Evolutionary conservation across 2,113 vertebrate species (phyloP).

Genomic region (Hyperopisus bebe): DNA sequence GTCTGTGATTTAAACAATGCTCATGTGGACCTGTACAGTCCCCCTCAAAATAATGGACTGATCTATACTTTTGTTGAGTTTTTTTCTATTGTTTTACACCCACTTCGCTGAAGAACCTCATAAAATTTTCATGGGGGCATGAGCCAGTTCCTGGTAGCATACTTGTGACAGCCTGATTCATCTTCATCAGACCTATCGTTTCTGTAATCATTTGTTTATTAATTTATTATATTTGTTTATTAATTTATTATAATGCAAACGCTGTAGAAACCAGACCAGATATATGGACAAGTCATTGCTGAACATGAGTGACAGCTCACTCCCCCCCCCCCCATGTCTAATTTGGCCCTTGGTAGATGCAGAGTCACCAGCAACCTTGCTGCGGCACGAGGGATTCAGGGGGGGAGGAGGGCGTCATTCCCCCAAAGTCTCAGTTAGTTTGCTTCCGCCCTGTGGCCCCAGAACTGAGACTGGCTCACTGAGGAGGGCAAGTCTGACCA

Average conservation of each 20-base stretch:
- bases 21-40: neutral
- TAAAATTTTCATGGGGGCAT: neutral
- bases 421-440: constrained; percentile 59
- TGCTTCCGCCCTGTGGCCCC: constrained; percentile 44
- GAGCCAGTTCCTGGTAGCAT: neutral
- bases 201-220: neutral
- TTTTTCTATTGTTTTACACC: neutral
- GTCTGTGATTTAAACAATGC: neutral
- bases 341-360: neutral
- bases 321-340: neutral
- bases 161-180: neutral
- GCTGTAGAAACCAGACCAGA: neutral
- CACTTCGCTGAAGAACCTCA: neutral
- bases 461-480: constrained; percentile 24
- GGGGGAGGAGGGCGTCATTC: constrained; percentile 43
- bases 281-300: neutral
- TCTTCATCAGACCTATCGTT: neutral
- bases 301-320: neutral
- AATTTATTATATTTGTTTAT: too few species aligned
- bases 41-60: neutral
- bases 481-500: constrained; percentile 44
- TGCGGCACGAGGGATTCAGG: neutral
- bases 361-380: neutral
- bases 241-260: neutral
- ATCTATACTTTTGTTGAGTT: neutral